Base-by-base conservation (phyloP, 1,140 invertebrate genomes). In the Helicoverpa armigera region DNA sequence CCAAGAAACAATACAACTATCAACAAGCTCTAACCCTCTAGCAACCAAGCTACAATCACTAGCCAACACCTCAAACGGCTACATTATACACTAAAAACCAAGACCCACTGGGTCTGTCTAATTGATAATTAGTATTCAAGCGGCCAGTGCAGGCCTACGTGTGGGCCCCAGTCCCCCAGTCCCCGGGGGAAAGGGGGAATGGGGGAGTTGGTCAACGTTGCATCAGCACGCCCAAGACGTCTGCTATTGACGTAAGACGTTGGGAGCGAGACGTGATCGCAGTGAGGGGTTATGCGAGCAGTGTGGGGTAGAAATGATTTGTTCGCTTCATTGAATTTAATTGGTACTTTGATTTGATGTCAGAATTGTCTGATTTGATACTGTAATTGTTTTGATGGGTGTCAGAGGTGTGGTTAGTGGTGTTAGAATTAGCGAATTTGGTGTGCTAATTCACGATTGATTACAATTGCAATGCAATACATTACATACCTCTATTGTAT, bases 61-160 rank as follows among this genome's bases (percentile, higher is more conserved):
- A 7, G 13, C 53, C n/a, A 53, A 67, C 56, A 65, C 60, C 48
- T 77, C 53, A 77, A 77, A 77, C 48, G 56, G 60, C 61, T 14
- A 65, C 12, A 35, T n/a, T 65, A 43, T 43, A 43, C 35, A 53
- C 75, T 50, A 65, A 65, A 77, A 77, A 58, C 50, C 31, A 74
- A 77, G 75, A 77, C 75, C 81, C 82, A 51, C 35, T 43, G 74
- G 67, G 81, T 82, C 82, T 61, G 67, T 85, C 88, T 90, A 90
- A 89, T 90, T 89, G 86, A 88, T 90, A 91, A 90, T 91, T 90
- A 91, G 89, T 88, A 91, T 91, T 88, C 90, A 72, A 69, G 70
- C 81, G 83, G 81, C 69, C 69, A 85, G 86, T 90, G 86, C 89
- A 81, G 79, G 89, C 87, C 89, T 88, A 89, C 90, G 88, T 88